A percentile compares a stretch with the other conserved stretches of the same genome.
Evolutionary conservation across 2,888 invertebrate genomes (phyloP).

Genomic region (Gonocerus acuteangulatus): DNA sequence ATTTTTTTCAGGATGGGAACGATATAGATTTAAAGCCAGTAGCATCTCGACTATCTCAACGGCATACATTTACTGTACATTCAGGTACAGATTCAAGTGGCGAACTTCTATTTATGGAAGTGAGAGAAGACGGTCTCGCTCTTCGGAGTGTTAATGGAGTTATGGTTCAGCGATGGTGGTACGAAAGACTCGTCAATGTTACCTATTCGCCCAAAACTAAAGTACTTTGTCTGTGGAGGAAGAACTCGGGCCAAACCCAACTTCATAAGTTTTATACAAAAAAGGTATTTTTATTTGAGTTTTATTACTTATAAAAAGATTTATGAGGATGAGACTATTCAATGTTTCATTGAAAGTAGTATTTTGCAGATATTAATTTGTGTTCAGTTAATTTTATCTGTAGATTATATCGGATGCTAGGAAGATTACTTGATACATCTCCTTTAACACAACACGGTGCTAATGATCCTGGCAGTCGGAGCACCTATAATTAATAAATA

Average conservation of each 20-base stretch:
- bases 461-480: no score
- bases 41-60: constrained; percentile 87
- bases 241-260: constrained; percentile 88
- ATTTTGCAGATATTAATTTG: no score
- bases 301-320: constrained; percentile 14
- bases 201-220: constrained; percentile 98
- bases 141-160: constrained; percentile 67
- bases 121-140: constrained; percentile 86
- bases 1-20: constrained; percentile 74
- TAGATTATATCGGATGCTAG: no score
- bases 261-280: constrained; percentile 97
- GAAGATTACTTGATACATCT: no score
- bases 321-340: no score
- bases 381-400: no score
- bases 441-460: no score
- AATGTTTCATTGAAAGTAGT: no score
- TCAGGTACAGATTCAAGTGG: constrained; percentile 89
- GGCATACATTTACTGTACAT: constrained; percentile 97
- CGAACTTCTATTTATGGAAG: constrained; percentile 81
- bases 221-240: constrained; percentile 86
- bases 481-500: no score
- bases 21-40: constrained; percentile 94
- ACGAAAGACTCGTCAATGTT: constrained; percentile 97
- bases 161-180: constrained; percentile 97
- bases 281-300: constrained; percentile 77